Evolutionary conservation across 1,140 invertebrate genomes (phyloP).

Genomic region (Daktulosphaira vitifoliae): DNA sequence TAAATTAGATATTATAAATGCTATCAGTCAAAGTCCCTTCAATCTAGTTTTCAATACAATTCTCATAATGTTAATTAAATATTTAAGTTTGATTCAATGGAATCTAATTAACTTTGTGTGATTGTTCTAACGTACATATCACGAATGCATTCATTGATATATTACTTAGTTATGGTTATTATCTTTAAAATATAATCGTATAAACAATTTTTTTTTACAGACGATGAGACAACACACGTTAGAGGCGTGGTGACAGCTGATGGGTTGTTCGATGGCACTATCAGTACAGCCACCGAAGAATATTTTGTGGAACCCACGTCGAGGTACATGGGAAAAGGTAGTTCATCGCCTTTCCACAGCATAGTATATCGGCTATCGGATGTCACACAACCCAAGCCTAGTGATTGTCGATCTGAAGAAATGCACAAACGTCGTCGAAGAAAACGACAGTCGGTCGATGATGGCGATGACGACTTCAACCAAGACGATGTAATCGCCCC

Average conservation of each 20-base stretch:
- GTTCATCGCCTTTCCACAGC: slow-evolving; percentile 56
- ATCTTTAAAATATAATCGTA: too few relatives aligned
- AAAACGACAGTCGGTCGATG: too few relatives aligned
- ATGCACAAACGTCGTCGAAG: neutral
- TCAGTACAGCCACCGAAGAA: slow-evolving; percentile 63
- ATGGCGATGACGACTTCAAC: too few relatives aligned
- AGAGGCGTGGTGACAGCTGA: slow-evolving; percentile 75
- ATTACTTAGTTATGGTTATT: too few relatives aligned
- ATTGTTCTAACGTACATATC: too few relatives aligned
- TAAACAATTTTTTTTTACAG: slow-evolving; percentile 49
- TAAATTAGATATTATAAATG: too few relatives aligned
- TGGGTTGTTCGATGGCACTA: slow-evolving; percentile 81
- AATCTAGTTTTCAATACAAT: too few relatives aligned
- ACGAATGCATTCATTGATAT: too few relatives aligned
- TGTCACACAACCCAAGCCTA: slow-evolving; percentile 47
- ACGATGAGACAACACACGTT: slow-evolving; percentile 72
- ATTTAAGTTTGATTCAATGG: too few relatives aligned
- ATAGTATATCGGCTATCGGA: slow-evolving; percentile 75
- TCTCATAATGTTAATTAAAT: too few relatives aligned
- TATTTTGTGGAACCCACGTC: slow-evolving; percentile 79
- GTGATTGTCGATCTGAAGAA: neutral
- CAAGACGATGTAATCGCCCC: neutral
- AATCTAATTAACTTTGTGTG: too few relatives aligned
- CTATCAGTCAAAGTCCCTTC: too few relatives aligned
- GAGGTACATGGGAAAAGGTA: slow-evolving; percentile 50